Percentiles rank a stretch among this genome's conserved stretches.
phyloP scores from a whole-genome alignment of 2,113 vertebrate species.

The Typhlomys cinereus region DNA sequence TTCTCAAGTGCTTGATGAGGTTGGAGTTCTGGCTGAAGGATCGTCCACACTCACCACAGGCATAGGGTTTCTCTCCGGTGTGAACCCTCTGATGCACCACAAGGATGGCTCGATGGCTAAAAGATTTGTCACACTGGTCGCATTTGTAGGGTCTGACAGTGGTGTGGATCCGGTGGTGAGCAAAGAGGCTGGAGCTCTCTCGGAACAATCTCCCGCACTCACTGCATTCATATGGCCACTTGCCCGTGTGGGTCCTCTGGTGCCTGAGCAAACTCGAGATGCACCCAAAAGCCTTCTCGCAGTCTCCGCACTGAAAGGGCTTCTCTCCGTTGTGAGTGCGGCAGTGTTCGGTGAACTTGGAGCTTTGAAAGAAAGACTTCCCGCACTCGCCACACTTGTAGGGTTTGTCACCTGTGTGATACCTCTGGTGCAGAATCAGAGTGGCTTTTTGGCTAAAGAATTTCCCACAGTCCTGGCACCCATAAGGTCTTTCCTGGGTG shows the following conservation, averaged over 20 bases:
- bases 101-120: neutral
- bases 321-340: neutral
- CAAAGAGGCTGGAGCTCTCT: neutral
- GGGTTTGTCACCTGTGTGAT: neutral
- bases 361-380: neutral
- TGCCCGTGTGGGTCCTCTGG: neutral
- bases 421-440: neutral
- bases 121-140: neutral
- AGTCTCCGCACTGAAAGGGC: neutral
- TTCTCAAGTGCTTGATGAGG: neutral
- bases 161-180: neutral
- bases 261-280: neutral
- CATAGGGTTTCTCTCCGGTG: neutral
- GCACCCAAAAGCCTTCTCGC: neutral
- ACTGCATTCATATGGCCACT: neutral
- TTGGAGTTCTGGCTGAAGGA: neutral
- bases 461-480: neutral
- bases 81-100: neutral
- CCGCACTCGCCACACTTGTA: neutral
- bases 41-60: neutral
- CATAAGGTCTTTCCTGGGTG: neutral
- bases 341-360: neutral
- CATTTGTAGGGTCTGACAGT: neutral
- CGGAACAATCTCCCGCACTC: neutral
- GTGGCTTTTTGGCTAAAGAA: neutral